Conservation (phyloP, 2,113 vertebrate species). For the Leuciscus idus region DNA sequence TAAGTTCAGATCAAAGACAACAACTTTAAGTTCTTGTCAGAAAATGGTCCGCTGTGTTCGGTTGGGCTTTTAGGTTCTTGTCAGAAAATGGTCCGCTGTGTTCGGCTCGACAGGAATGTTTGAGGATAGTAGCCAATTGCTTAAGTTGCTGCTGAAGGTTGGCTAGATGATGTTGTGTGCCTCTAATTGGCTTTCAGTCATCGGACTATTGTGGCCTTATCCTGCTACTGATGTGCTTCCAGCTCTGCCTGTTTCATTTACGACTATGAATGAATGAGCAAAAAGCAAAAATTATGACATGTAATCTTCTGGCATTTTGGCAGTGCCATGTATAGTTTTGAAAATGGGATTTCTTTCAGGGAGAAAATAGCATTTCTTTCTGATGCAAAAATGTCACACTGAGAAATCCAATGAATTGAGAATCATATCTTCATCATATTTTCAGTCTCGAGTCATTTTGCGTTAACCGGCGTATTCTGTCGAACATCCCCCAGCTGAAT, state of each 20-base stretch:
- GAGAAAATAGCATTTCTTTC: constrained; percentile 37
- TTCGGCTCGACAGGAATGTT: neutral
- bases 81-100: neutral
- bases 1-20: neutral
- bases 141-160: no score
- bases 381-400: constrained; percentile 34
- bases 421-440: constrained; percentile 45
- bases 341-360: constrained; percentile 44
- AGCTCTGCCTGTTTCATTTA: constrained; percentile 29
- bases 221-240: constrained; percentile 12
- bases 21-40: neutral
- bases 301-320: constrained; percentile 27
- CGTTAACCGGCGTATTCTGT: constrained; percentile 27
- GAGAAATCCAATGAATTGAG: constrained; percentile 28
- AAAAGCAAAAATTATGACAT: constrained; percentile 21
- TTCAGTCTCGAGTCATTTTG: constrained; percentile 37
- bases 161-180: neutral
- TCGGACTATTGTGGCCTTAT: constrained; percentile 33
- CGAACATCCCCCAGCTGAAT: constrained; percentile 11
- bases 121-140: neutral
- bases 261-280: constrained; percentile 32
- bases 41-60: neutral
- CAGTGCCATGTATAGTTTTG: constrained; percentile 20
- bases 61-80: neutral
- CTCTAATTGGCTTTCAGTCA: constrained; percentile 43